Evolutionary conservation across 2,888 invertebrate genomes (phyloP).

Genomic region (Apamea anceps): DNA sequence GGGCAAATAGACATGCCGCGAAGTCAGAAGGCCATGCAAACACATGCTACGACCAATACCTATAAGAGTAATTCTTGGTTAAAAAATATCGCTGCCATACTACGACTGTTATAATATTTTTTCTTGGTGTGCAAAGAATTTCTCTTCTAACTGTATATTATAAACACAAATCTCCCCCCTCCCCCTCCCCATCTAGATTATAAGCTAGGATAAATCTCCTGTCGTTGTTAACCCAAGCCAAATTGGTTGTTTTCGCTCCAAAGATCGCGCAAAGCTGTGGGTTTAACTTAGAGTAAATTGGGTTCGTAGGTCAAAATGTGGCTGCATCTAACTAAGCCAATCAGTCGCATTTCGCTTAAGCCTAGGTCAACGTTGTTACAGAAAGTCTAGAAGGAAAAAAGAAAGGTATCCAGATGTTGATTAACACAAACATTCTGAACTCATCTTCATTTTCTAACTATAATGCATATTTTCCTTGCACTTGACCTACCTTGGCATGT

Average conservation of each 20-base stretch:
- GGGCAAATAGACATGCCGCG: not conserved
- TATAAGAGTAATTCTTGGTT: too few species aligned
- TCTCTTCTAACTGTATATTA: not conserved
- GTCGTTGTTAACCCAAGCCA: slow-evolving; percentile 3
- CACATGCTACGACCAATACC: not conserved
- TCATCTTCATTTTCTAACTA: slow-evolving; percentile 11
- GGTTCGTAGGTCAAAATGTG: slow-evolving; percentile 17
- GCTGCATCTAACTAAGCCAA: slow-evolving; percentile 17
- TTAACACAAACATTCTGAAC: not conserved
- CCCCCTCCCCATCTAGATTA: not conserved
- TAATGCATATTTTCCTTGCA: slow-evolving; percentile 33
- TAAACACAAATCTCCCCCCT: not conserved
- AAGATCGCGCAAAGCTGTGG: not conserved
- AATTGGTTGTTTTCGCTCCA: slow-evolving; percentile 17
- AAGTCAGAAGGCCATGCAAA: not conserved
- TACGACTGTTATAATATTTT: not conserved
- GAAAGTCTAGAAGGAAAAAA: not conserved
- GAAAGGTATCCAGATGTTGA: not conserved
- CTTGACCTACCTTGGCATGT: slow-evolving; percentile 44
- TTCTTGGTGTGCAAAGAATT: not conserved
- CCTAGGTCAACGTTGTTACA: not conserved
- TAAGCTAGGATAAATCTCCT: not conserved
- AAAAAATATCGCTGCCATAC: not conserved
- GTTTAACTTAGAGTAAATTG: slow-evolving; percentile 18
- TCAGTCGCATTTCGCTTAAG: slow-evolving; percentile 1